Base-by-base conservation (phyloP, 2,888 invertebrate genomes). In the Brachynemurus nebulosus region DNA sequence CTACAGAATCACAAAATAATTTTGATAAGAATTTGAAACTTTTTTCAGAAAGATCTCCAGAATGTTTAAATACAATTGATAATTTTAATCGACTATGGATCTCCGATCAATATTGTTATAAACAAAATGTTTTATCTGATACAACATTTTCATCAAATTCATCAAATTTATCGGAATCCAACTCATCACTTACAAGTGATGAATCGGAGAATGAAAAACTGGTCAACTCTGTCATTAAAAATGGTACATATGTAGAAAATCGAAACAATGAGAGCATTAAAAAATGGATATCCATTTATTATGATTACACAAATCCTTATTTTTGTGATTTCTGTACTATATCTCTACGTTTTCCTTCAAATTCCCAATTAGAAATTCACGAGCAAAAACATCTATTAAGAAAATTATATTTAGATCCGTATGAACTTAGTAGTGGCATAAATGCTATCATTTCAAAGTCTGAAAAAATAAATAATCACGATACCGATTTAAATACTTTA, bases 351-450 rank as follows among this genome's bases (percentile, higher is more conserved):
- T 6, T 9, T 17, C 5, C 18, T n/a, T 2, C n/a, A 11, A 4
- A 16, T 4, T 17, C 12, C 20, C 5, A 12, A 2, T 19, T 20
- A 12, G 18, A 37, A 37, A 14, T 37, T 9, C 7, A 20, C 12
- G 20, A 37, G 3, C 37, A 37, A 20, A 6, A 5, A 2, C 18
- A 6, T 2, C 12, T 37, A 11, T 20, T 37, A n/a, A 18, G 12
- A 7, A 19, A 19, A 19, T 6, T 11, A 5, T 12, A 14, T 20
- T 3, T 16, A 9, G 20, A 37, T 19, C 20, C 37, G 11, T 8
- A 37, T 37, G 37, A 37, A 37, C 18, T 37, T 3, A 37, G n/a
- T 12, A 12, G 20, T 37, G 37, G 37, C 7, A 37, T 37, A 18
- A 37, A 37, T 4, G 3, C 5, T 4, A 37, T 37, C 12, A 7